A percentile compares a stretch with the other conserved stretches of the same genome.
Conservation (phyloP, 92 coral and sea anemone species). For the Bergia puertoricense region DNA sequence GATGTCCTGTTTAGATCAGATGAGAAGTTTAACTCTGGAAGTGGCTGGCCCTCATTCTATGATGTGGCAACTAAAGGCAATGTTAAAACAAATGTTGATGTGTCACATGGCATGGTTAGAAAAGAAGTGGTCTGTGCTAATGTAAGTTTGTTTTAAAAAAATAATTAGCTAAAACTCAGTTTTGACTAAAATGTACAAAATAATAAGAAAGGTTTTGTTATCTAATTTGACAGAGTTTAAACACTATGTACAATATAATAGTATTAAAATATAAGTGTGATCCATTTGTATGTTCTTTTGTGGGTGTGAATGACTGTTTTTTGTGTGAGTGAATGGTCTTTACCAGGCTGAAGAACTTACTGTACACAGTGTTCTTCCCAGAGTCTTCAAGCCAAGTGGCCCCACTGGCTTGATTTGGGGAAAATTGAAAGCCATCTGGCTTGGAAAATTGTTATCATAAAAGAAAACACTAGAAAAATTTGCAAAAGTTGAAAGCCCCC, state of each 20-base stretch:
- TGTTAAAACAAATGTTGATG: slow-evolving; percentile 71
- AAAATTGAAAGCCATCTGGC: too few species aligned
- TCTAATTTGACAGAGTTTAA: neutral
- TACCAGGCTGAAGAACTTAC: too few species aligned
- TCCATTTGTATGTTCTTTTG: neutral
- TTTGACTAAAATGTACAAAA: neutral
- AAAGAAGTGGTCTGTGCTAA: slow-evolving; percentile 89
- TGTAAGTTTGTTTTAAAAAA: slow-evolving; percentile 60
- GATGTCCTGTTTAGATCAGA: slow-evolving; percentile 80
- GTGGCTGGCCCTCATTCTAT: slow-evolving; percentile 98
- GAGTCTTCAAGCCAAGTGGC: too few species aligned
- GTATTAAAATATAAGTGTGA: too few species aligned
- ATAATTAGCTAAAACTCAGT: neutral
- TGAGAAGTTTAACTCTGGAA: slow-evolving; percentile 83
- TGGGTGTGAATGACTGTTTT: too few species aligned
- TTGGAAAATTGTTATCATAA: too few species aligned
- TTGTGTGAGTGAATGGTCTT: too few species aligned
- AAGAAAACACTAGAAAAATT: too few species aligned
- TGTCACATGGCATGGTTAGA: slow-evolving; percentile 87
- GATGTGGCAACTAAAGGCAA: slow-evolving; percentile 68
- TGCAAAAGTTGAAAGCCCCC: too few species aligned
- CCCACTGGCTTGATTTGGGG: too few species aligned
- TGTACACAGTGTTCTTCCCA: too few species aligned
- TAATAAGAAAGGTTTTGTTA: neutral
- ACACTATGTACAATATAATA: too few species aligned